Evolutionary conservation across 2,113 vertebrate species (phyloP).

Genomic region (Mustelus asterias): DNA sequence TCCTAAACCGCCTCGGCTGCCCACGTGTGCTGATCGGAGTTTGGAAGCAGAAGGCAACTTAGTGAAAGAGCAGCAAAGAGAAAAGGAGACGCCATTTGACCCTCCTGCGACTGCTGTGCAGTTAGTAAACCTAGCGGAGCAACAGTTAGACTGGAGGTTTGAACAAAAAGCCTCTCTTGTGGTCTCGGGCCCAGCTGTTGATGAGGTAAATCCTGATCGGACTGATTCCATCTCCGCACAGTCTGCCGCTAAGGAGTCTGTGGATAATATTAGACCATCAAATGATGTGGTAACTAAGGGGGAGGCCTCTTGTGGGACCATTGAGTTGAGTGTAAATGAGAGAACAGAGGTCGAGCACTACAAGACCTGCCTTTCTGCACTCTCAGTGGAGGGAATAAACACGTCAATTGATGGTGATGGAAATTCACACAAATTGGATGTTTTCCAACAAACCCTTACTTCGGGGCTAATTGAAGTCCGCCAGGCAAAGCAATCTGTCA

Average conservation of each 20-base stretch:
- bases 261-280: not conserved
- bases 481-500: not conserved
- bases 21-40: rapidly evolving
- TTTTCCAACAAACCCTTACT: not conserved
- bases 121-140: not conserved
- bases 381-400: slow-evolving; percentile 42
- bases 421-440: slow-evolving; percentile 39
- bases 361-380: slow-evolving; percentile 50
- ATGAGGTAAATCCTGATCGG: not conserved
- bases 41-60: not conserved
- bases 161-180: not conserved
- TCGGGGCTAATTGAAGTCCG: not conserved
- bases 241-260: not conserved
- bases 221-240: rapidly evolving
- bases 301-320: slow-evolving; percentile 23
- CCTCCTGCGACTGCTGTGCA: not conserved
- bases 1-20: slow-evolving; percentile 47
- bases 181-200: rapidly evolving
- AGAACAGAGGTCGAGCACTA: slow-evolving; percentile 50
- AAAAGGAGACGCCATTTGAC: not conserved
- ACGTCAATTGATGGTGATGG: slow-evolving; percentile 27
- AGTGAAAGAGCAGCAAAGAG: not conserved
- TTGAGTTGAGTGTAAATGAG: slow-evolving; percentile 41
- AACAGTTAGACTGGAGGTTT: not conserved
- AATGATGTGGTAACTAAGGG: not conserved